phyloP scores from a whole-genome alignment of 1,140 invertebrate species.

The Bombus confusus region DNA sequence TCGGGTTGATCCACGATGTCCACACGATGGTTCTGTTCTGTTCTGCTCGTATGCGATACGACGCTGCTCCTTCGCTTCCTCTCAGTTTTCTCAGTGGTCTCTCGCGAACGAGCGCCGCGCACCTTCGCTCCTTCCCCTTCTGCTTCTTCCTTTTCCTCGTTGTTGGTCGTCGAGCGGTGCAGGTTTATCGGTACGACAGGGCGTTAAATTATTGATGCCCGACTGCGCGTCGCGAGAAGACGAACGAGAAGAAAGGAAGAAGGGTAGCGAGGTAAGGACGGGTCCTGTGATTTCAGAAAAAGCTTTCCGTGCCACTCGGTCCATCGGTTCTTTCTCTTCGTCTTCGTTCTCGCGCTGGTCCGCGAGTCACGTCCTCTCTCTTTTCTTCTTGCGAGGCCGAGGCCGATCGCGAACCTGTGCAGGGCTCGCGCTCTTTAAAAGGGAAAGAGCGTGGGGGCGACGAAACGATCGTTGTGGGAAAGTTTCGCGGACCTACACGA shows the following conservation, averaged over 20 bases:
- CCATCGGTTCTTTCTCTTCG: conserved; percentile 59
- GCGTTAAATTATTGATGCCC: conserved; percentile 77
- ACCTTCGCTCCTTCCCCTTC: conserved; percentile 5
- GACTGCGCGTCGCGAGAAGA: conserved; percentile 63
- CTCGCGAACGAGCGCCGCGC: conserved; percentile 22
- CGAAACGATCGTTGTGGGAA: conserved; percentile 63
- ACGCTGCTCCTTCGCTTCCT: background rate
- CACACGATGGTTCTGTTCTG: conserved; percentile 58
- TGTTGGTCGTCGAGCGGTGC: conserved; percentile 26
- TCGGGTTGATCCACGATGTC: conserved; percentile 67
- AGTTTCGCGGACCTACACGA: conserved; percentile 33
- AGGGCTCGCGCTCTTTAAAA: conserved; percentile 65
- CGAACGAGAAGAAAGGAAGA: conserved; percentile 54
- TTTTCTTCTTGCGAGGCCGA: background rate
- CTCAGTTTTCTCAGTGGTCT: conserved; percentile 50
- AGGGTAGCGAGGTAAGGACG: conserved; percentile 49
- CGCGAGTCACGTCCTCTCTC: conserved; percentile 14
- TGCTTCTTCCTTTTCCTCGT: conserved; percentile 43
- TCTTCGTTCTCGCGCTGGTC: conserved; percentile 46
- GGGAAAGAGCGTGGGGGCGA: conserved; percentile 54
- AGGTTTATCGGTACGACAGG: conserved; percentile 72
- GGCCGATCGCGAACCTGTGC: conserved; percentile 11
- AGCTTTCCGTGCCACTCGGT: conserved; percentile 66
- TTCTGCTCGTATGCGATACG: conserved; percentile 43
- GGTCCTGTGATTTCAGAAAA: conserved; percentile 75